Evolutionary conservation across 2,113 vertebrate genomes (phyloP).

Genomic region (Maccullochella peelii): DNA sequence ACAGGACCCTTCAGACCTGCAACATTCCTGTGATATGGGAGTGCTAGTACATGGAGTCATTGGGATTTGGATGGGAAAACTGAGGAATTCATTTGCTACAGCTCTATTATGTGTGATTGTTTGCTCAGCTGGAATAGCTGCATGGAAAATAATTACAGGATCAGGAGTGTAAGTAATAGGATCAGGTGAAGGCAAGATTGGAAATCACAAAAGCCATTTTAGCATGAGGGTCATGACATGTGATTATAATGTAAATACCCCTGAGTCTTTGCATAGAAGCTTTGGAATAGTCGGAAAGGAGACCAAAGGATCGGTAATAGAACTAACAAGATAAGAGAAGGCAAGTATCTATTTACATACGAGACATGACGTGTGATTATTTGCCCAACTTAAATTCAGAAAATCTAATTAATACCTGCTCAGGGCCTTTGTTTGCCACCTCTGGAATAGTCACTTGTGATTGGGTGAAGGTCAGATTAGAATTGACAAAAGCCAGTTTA

Average conservation of each 20-base stretch:
- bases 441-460: no score
- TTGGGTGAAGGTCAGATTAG: no score
- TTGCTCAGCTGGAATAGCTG: background rate
- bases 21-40: background rate
- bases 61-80: background rate
- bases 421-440: no score
- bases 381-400: background rate
- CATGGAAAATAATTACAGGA: background rate
- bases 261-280: background rate
- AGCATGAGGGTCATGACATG: no score
- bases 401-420: background rate
- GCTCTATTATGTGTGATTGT: background rate
- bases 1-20: background rate
- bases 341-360: no score
- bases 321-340: background rate
- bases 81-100: background rate
- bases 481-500: no score
- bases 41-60: background rate
- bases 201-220: background rate
- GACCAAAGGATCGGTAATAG: background rate
- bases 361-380: background rate
- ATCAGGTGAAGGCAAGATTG: background rate
- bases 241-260: no score
- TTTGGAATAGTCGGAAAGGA: no score
- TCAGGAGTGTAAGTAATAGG: no score